phyloP scores from a whole-genome alignment of 2,888 invertebrate species.

The Diarsia rubi region DNA sequence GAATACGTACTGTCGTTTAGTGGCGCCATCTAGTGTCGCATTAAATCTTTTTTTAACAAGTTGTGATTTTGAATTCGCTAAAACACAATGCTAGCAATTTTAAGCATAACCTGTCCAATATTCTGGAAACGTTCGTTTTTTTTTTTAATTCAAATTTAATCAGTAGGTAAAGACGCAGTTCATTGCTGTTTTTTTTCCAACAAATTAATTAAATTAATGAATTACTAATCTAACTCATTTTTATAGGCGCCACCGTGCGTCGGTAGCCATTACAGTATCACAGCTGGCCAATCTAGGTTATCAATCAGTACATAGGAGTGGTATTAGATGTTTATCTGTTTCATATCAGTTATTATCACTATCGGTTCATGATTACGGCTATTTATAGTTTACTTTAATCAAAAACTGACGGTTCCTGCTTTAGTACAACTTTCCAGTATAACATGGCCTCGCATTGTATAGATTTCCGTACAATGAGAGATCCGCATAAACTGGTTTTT shows the following conservation, averaged over 20 bases:
- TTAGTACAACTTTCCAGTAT: neutral
- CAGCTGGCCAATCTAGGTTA: constrained; percentile 13
- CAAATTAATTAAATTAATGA: too few relatives aligned
- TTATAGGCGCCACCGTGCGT: neutral
- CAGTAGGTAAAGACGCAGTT: too few relatives aligned
- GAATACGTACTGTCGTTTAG: neutral
- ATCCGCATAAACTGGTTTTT: too few relatives aligned
- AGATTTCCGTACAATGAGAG: too few relatives aligned
- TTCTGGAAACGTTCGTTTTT: neutral
- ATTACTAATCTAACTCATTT: neutral
- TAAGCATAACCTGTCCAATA: neutral
- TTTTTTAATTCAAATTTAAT: too few relatives aligned
- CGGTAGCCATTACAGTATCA: neutral
- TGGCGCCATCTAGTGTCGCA: constrained; percentile 30
- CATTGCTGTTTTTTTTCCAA: too few relatives aligned
- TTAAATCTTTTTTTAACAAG: neutral
- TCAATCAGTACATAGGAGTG: constrained; percentile 6
- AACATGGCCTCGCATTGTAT: too few relatives aligned
- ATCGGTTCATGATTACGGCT: neutral
- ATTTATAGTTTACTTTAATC: constrained; percentile 8
- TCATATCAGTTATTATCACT: constrained; percentile 42
- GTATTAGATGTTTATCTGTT: constrained; percentile 19
- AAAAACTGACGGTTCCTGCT: neutral
- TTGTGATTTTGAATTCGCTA: neutral
- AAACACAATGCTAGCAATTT: neutral